phyloP scores from a whole-genome alignment of 92 coral and sea anemone species.

The Epizoanthus rinbou region DNA sequence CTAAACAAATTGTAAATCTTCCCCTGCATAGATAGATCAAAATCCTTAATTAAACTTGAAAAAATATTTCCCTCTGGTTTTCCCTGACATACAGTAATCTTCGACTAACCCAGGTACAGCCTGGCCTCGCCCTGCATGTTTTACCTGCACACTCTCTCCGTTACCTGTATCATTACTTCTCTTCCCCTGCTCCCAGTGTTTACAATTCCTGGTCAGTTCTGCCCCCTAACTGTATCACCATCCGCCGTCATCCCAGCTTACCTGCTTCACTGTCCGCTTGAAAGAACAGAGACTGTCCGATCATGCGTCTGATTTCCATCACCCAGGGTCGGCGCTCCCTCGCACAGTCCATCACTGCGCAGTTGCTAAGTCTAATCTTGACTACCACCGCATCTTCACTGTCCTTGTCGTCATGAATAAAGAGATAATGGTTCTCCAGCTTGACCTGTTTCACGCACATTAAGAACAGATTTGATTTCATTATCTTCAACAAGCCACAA shows the following conservation, averaged over 20 bases:
- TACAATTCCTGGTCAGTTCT: no score
- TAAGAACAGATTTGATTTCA: no score
- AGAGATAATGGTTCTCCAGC: constrained; percentile 64
- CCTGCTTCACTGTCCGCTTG: constrained; percentile 85
- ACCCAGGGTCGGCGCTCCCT: constrained; percentile 65
- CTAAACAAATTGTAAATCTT: not conserved
- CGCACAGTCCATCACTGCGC: constrained; percentile 71
- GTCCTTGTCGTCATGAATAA: constrained; percentile 63
- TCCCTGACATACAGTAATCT: no score
- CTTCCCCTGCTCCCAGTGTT: no score
- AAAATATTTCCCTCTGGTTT: no score
- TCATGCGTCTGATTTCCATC: constrained; percentile 70
- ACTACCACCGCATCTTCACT: constrained; percentile 57
- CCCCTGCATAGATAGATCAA: not conserved
- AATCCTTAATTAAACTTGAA: no score
- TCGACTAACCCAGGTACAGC: no score
- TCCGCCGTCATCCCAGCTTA: constrained; percentile 14
- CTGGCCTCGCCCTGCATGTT: no score
- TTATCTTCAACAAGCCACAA: no score
- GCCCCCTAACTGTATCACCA: no score
- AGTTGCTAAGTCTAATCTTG: constrained; percentile 74
- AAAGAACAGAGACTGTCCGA: constrained; percentile 81
- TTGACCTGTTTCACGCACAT: constrained; percentile 43
- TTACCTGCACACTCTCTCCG: no score
- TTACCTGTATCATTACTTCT: no score